Evolutionary conservation across 1,140 invertebrate species (phyloP).

Genomic region (Pentalonia nigronervosa): DNA sequence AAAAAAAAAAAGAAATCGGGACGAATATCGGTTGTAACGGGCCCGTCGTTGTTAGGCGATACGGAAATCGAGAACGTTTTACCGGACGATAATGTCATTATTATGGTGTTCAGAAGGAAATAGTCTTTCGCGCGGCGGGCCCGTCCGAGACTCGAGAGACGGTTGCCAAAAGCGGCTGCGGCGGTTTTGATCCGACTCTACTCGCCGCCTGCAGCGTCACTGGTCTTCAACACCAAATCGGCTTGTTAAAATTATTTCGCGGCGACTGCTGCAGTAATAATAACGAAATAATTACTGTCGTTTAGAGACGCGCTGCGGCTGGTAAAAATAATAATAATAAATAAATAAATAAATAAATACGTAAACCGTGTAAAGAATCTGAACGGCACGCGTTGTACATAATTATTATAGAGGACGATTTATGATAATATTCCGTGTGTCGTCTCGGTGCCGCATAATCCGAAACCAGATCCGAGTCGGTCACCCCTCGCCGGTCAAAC

Average conservation of each 20-base stretch:
- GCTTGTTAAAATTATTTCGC: constrained; percentile 30
- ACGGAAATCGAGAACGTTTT: not conserved
- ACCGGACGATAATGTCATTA: not conserved
- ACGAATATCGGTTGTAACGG: not conserved
- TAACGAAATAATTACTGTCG: constrained; percentile 1
- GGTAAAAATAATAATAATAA: not conserved
- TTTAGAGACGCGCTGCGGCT: not conserved
- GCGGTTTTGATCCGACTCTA: not conserved
- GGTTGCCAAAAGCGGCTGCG: not conserved
- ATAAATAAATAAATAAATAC: not conserved
- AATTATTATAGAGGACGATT: not conserved
- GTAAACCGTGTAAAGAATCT: not conserved
- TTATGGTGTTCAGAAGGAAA: not conserved
- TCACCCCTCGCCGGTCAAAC: not conserved
- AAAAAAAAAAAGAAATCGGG: not conserved
- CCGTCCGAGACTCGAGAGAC: not conserved
- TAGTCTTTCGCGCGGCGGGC: too few relatives aligned
- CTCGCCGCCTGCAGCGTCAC: not conserved
- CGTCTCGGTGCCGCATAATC: constrained; percentile 10
- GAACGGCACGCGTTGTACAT: not conserved
- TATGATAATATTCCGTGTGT: not conserved
- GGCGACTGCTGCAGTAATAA: not conserved
- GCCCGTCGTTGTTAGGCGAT: not conserved
- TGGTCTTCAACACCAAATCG: not conserved
- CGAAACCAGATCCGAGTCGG: constrained; percentile 15